Evolutionary conservation across 2,113 vertebrate genomes (phyloP).

Genomic region (Sinocyclocheilus grahami): DNA sequence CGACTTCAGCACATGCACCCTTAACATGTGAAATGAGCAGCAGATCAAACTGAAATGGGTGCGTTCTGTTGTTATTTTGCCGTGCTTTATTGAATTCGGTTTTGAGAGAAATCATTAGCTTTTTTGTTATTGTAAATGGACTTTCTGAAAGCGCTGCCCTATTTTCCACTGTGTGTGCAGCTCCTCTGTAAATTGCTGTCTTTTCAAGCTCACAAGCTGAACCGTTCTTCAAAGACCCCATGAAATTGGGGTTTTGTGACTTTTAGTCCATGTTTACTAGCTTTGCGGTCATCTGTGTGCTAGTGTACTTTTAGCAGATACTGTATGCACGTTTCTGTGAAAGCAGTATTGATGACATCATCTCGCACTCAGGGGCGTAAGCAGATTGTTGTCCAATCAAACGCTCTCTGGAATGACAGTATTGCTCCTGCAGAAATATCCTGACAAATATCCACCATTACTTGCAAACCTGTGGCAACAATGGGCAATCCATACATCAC

Average conservation of each 20-base stretch:
- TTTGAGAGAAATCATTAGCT: background rate
- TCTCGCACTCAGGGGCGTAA: background rate
- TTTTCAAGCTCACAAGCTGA: too few species aligned
- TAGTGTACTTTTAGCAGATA: background rate
- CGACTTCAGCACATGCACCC: background rate
- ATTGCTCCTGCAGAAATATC: background rate
- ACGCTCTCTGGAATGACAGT: background rate
- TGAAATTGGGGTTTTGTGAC: too few species aligned
- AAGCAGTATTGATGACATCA: background rate
- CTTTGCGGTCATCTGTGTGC: background rate
- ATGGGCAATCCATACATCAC: background rate
- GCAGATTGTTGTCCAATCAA: constrained; percentile 5
- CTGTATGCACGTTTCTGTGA: background rate
- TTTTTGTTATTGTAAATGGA: constrained; percentile 3
- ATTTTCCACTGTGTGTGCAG: too few species aligned
- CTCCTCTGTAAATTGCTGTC: too few species aligned
- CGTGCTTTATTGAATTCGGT: background rate
- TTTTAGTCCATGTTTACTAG: constrained; percentile 16
- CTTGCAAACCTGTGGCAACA: background rate
- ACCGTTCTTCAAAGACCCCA: too few species aligned
- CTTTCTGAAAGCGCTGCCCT: too few species aligned
- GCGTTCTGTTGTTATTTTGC: background rate
- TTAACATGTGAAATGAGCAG: background rate
- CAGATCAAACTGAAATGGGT: background rate
- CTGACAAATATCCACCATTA: background rate